Base-by-base conservation (phyloP, 2,888 invertebrate genomes). In the Hoplodrina ambigua region DNA sequence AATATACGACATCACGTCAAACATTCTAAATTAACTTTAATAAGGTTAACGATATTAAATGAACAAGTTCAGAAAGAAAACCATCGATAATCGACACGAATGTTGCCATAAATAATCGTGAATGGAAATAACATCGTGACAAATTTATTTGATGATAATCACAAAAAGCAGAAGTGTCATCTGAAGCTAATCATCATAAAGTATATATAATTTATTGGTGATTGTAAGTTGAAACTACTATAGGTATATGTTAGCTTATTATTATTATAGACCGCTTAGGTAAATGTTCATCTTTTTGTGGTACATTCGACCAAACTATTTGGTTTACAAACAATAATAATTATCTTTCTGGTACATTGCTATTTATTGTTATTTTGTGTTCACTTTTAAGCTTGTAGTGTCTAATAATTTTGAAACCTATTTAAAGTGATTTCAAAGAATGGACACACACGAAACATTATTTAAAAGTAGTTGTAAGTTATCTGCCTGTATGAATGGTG, bases 121-220 rank as follows among this genome's bases (percentile, higher is more conserved):
- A 73, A 82, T 82, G 63, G 50, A 63, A 71, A 77, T 76, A 33
- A 64, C 30, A 71, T 75, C 73, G 64, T 57, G 75, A 64, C 65
- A 75, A 75, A 80, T 74, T 62, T 70, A 83, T 71, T 68, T 59
- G 59, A 76, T 80, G 52, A 68, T 57, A 71, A 55, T 67, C 62
- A 63, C 72, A 69, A 77, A 77, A 72, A 74, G 63, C 49, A 66
- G 53, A 68, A 72, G 60, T 75, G 69, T 50, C 83, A 81, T 52
- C 67, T 70, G 56, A 67, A 70, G 64, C 80, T 68, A 79, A 75
- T 78, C 76, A 80, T 73, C 77, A 80, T 83, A 80, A 82, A 80
- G 41, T 80, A 78, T 72, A 59, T 30, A 52, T 72, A 82, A 80
- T 81, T 80, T 82, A 84, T 82, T 69, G 67, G 44, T 67, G 66